Evolutionary conservation across 2,888 invertebrate genomes (phyloP), one percentile per base, ranked within the genome.

Genomic region (Spatulosminthurus flaviceps): DNA sequence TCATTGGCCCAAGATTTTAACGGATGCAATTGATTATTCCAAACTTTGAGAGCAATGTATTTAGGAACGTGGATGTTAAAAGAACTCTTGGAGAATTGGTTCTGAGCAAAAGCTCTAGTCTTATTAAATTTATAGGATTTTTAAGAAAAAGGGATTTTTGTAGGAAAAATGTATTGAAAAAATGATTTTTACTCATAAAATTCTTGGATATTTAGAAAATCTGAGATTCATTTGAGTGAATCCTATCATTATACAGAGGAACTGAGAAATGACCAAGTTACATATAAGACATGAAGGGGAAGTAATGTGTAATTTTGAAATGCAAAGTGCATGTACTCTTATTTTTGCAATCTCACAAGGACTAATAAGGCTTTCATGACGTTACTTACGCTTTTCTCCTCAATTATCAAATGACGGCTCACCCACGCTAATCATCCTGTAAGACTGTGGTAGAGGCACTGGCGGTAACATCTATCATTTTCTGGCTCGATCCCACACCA

Each of bases 341-440:
- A 70, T 75, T 79, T 75, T 79, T 79, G 78, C 78, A 79, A 74
- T 79, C 74, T 79, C 78, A 79, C 73, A 79, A 74, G 67, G 51
- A 78, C 78, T 79, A 79, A 73, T 74, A 79, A 73, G 69, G 66
- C 74, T 74, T 73, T 79, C 74, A 51, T 79, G 73, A 73, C 73
- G 73, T 78, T 73, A 72, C 64, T 78, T 41, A 41, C 21, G 64
- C 60, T 66, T 67, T 28, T 67, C 42, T 21, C 67, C 67, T 24
- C 51, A 73, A 73, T 72, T 67, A 41, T 51, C 28, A 66, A 79
- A 28, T 74, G 60, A 67, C 60, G 70, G 77, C 19, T 69, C 70
- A 61, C 70, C 64, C 72, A 73, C 77, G 77, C 77, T 77, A 66
- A 78, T 72, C 61, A 72, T 28, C 29, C 29, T 69, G 69, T 29